Base-by-base conservation (phyloP, 1,140 invertebrate species). In the Holcopasites calliopsidis region DNA sequence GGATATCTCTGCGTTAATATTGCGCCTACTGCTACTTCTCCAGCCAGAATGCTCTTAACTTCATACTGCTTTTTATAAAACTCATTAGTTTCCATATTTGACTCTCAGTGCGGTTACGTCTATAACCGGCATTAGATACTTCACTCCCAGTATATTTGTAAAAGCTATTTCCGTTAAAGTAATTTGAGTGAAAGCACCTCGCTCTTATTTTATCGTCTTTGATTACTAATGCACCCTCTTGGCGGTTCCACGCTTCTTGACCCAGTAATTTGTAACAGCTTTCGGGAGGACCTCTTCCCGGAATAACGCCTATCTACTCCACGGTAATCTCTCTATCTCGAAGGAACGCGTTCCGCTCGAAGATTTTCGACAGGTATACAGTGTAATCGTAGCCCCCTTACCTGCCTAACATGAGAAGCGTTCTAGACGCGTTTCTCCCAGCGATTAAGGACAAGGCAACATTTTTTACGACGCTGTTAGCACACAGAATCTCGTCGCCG, bases 301-400 rank as follows among this genome's bases (percentile, higher is more conserved):
- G 50, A 65, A 65, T 55, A 74, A 64, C 65, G 42, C 13, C 50
- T 26, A 26, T 49, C 38, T 26, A 44, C 38, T 38, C 31, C 8
- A 26, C 61, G 0, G 13, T 74, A 55, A 74, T 65, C 71, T 65
- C 71, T 74, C 38, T 65, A 65, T 74, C 60, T 55, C 4, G 26
- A 2, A 64, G 21, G 35, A 11, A 6, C 44, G 26, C 31, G 47
- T 35, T 31, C 6, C 8, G 7, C 31, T 35, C 31, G 58, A 42
- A 64, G 1, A 42, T 73, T 23, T 33, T 54, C 16, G n/a, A 23
- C 69, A 72, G 69, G 69, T 72, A 72, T 52, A 72, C 55, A 26
- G 10, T 44, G 42, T 64, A 72, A 42, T 72, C 58, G 31, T 31
- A 2, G 35, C 31, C 35, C n/a, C n/a, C 35, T 10, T 2, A 6